Base-by-base conservation (phyloP, 1,140 invertebrate genomes). In the Agrypnia vestita region DNA sequence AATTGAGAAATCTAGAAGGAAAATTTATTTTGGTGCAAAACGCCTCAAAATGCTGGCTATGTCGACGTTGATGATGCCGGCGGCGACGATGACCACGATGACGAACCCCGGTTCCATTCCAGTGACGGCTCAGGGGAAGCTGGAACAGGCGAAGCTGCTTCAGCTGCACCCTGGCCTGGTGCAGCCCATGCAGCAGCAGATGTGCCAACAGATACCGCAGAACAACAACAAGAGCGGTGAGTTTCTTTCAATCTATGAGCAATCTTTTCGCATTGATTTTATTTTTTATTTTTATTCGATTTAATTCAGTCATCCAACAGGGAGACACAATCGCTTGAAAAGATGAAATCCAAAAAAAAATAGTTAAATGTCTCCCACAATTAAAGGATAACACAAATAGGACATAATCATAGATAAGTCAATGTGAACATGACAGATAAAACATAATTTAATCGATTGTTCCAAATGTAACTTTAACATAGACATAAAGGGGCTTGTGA, bases 21-120 rank as follows among this genome's bases (percentile, higher is more conserved):
- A 44, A 55, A 15, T 44, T 11, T 35, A 13, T 21, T n/a, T 8
- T 8, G 17, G 53, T n/a, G 53, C 7, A 17, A 15, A n/a, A 56
- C 11, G 8, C 46, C 11, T 61, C 44, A 76, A 79, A 49, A 92
- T 92, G 91, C 84, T 92, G 84, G 89, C 91, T 7, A 92, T 92
- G 91, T 92, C 91, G 0, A 92, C 91, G 4, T 84, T 92, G 44
- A 92, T 92, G 91, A 92, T 92, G 91, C 91, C 91, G 0, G 91
- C 91, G 10, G 88, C 89, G 0, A 91, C 91, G 0, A 91, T 92
- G 86, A 91, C 91, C 9, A 91, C 91, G 1, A 90, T 91, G 89
- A 91, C 90, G 25, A 92, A 91, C 83, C 91, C 90, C 35, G 91
- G 90, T 4, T 90, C 90, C 0, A 90, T 91, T 43, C 90, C 94